Evolutionary conservation across 2,888 invertebrate genomes (phyloP).

Genomic region (Orthonychiurus folsomi): DNA sequence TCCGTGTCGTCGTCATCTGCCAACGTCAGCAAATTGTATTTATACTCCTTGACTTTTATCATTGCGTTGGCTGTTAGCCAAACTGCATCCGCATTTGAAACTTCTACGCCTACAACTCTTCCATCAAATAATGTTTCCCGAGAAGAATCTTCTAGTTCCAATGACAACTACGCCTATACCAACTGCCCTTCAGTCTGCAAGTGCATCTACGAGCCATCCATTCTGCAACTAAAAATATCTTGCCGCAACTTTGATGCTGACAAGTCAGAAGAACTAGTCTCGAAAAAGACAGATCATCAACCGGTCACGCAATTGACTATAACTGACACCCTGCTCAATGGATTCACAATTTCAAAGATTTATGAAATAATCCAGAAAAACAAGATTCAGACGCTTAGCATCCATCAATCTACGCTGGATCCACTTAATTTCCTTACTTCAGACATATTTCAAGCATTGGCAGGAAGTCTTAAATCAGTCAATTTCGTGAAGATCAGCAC

Average conservation of each 20-base stretch:
- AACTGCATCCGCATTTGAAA: not conserved
- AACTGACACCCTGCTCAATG: not conserved
- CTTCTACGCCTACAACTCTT: not conserved
- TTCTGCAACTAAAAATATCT: slow-evolving; percentile 8
- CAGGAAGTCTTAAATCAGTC: not conserved
- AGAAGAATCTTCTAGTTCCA: not conserved
- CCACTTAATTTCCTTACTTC: slow-evolving; percentile 30
- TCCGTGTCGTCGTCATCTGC: too few relatives aligned
- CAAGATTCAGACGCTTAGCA: not conserved
- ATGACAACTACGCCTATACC: not conserved
- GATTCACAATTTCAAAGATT: not conserved
- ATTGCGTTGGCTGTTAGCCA: not conserved
- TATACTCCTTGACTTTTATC: not conserved
- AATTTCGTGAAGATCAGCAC: not conserved
- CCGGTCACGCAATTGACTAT: not conserved
- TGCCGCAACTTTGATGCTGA: too few relatives aligned
- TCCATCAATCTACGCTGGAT: slow-evolving; percentile 26
- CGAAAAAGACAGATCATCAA: not conserved
- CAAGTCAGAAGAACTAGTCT: not conserved
- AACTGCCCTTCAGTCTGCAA: slow-evolving; percentile 8
- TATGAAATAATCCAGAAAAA: not conserved
- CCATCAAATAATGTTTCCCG: too few relatives aligned
- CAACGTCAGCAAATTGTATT: not conserved
- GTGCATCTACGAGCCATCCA: slow-evolving; percentile 4
- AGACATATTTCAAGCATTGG: slow-evolving; percentile 18